Base-by-base conservation (phyloP, 2,113 vertebrate genomes). In the Hepsetus odoe region DNA sequence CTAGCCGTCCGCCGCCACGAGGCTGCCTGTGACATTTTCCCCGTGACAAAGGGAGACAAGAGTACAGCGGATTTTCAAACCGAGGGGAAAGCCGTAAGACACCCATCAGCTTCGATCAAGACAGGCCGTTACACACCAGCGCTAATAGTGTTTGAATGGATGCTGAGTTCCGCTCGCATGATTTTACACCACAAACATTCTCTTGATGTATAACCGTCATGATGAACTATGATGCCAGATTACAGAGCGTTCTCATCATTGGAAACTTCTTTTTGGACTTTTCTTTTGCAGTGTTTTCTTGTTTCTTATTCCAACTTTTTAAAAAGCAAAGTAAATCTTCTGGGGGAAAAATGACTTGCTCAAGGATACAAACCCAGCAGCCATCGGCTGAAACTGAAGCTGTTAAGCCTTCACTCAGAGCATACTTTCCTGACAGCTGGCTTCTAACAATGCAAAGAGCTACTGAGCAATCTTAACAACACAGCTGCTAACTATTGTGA, bases 1-100 rank as follows among this genome's bases (percentile, higher is more conserved):
- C 72, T 22, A 72, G 55, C 67, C 56, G 46, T 58, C 72, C 20
- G n/a, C 49, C 5, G 49, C 44, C 42, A 58, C 59, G 44, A 61
- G 35, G 74, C 58, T 40, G 67, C 22, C 64, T 76, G 49, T 59
- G 69, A 77, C 72, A 83, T 83, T 76, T 72, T 51, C 59, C 28
- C 42, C 44, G 24, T 32, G 73, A 72, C 51, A 67, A 61, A 74
- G 77, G 40, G 35, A 72, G 42, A 32, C 8, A 40, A 49, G 53
- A 49, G n/a, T 56, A 51, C 9, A 30, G 61, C 46, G 35, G 32
- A 26, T 76, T 80, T 66, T 69, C 33, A 58, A 74, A 56, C 2
- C n/a, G 20, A 28, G 65, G 32, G 32, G 66, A 75, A 24, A 42
- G 30, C 59, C 16, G 38, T 58, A 18, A 33, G 26, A 46, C 38